Evolutionary conservation across 1,140 invertebrate species (phyloP).

Genomic region (Liolophura sinensis): DNA sequence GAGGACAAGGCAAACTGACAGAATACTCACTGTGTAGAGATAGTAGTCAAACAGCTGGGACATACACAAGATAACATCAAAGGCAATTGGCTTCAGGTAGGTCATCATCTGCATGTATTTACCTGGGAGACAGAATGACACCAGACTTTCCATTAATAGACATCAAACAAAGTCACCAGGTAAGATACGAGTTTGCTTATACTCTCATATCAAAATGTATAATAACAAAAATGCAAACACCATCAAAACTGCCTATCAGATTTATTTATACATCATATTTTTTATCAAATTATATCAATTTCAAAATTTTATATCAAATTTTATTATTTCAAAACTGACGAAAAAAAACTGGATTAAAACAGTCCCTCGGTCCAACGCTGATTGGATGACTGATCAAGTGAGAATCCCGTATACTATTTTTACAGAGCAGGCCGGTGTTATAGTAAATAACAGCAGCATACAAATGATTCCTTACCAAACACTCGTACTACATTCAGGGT

Average conservation of each 20-base stretch:
- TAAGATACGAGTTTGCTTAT: not conserved
- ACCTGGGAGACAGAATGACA: conserved; percentile 34
- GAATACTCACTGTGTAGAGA: conserved; percentile 72
- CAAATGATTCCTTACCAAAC: conserved; percentile 72
- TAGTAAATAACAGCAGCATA: not conserved
- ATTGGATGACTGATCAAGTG: not conserved
- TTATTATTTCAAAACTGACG: no score
- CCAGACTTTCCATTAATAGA: not conserved
- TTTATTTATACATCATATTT: not conserved
- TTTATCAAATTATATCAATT: not conserved
- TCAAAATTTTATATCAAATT: no score
- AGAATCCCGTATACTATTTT: no score
- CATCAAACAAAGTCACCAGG: not conserved
- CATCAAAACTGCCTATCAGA: not conserved
- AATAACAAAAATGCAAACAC: not conserved
- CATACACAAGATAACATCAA: conserved; percentile 88
- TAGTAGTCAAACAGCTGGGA: conserved; percentile 96
- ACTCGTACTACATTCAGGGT: conserved; percentile 89
- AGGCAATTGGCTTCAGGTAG: conserved; percentile 86
- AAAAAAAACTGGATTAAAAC: no score
- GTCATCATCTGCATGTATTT: conserved; percentile 88
- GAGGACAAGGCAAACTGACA: not conserved
- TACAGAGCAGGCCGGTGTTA: no score
- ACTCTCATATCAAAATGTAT: not conserved
- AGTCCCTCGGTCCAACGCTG: no score